These are phyloP conservation scores for Mnemiopsis leidyi DNA, from an alignment of 37 sponge, comb jelly and placozoan genomes.

Conservation along the genomic window DNA sequence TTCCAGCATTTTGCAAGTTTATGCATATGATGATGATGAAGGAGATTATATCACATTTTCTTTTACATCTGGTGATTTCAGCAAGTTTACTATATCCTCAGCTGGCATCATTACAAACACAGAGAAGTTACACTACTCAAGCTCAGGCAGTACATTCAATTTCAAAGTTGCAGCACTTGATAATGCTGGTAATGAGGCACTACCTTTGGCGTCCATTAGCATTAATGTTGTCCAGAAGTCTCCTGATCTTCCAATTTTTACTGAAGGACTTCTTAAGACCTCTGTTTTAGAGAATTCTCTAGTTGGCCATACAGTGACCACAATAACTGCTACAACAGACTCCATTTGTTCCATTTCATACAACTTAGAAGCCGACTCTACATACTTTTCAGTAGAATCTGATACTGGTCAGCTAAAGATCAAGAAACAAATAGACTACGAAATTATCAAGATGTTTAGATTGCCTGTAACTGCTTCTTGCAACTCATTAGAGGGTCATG, in stretches of 20 bases:
- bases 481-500: background rate
- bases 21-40: background rate
- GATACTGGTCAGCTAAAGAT: background rate
- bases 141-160: background rate
- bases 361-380: background rate
- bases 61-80: background rate
- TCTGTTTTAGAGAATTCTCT: background rate
- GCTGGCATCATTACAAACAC: slow-evolving; percentile 15
- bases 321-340: background rate
- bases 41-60: background rate
- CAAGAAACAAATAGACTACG: background rate
- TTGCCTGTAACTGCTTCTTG: background rate
- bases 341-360: background rate
- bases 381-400: background rate
- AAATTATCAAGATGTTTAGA: background rate
- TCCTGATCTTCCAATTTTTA: background rate
- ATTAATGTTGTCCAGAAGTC: background rate
- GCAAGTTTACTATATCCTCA: background rate
- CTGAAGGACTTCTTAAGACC: background rate
- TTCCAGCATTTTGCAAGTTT: background rate
- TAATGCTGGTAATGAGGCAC: background rate
- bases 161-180: slow-evolving; percentile 6
- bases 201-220: background rate
- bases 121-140: background rate
- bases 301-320: background rate